Evolutionary conservation across 1,140 invertebrate genomes (phyloP).

Genomic region (Andricus grossulariae): DNA sequence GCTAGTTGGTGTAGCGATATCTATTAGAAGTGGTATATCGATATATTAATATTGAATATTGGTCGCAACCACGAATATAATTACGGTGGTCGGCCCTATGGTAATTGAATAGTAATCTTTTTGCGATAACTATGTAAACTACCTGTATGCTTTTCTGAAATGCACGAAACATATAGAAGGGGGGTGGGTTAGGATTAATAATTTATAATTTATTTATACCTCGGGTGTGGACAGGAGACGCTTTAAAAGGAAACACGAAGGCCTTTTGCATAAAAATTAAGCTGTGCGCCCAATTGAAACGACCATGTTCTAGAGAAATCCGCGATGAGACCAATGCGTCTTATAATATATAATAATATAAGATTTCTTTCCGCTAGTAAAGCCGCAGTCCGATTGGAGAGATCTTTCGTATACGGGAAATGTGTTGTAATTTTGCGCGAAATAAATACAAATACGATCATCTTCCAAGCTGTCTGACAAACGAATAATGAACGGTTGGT

Average conservation of each 20-base stretch:
- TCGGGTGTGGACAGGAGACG: constrained; percentile 60
- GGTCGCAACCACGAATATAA: constrained; percentile 60
- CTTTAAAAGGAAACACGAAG: constrained; percentile 60
- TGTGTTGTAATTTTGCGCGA: not conserved
- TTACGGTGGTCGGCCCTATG: constrained; percentile 63
- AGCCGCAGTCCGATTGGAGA: constrained; percentile 26
- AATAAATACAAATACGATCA: constrained; percentile 33
- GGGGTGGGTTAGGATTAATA: constrained; percentile 75
- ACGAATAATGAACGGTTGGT: not conserved
- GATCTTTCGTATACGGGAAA: constrained; percentile 22
- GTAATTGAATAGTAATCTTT: constrained; percentile 72
- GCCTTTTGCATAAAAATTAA: constrained; percentile 74
- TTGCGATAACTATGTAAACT: constrained; percentile 73
- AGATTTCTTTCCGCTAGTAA: constrained; percentile 7
- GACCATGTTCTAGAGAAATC: constrained; percentile 31
- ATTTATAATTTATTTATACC: constrained; percentile 75
- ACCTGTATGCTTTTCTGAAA: constrained; percentile 81
- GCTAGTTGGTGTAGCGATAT: constrained; percentile 68
- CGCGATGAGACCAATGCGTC: constrained; percentile 20
- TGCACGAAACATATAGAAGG: constrained; percentile 83
- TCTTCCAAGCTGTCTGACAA: constrained; percentile 50
- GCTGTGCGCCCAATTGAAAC: constrained; percentile 58
- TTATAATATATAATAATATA: constrained; percentile 20
- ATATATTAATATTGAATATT: constrained; percentile 65
- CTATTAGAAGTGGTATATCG: constrained; percentile 68